phyloP scores from a whole-genome alignment of 2,797 vertebrate species.

The Gambelia wislizenii region DNA sequence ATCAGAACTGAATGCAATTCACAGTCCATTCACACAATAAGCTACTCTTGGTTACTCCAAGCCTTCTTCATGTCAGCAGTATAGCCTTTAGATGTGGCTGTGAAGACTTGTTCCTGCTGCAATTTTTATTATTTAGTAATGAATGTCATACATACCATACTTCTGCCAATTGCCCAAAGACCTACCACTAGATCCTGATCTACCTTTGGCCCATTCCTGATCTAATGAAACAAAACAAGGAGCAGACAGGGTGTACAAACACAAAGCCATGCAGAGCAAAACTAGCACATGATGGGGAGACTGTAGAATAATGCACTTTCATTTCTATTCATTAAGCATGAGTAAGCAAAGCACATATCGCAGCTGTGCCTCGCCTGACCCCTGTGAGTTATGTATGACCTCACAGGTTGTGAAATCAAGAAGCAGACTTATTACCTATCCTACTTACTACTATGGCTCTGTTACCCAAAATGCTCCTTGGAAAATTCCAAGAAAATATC shows the following conservation, averaged over 20 bases:
- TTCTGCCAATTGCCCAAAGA: background rate
- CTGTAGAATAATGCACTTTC: background rate
- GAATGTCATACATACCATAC: background rate
- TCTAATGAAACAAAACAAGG: background rate
- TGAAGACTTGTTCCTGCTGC: background rate
- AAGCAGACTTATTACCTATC: conserved; percentile 4
- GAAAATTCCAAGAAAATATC: no score
- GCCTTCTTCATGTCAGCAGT: background rate
- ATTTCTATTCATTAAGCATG: conserved; percentile 26
- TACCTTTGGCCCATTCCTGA: background rate
- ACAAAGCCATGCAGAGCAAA: background rate
- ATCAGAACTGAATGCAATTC: background rate
- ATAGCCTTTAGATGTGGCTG: background rate
- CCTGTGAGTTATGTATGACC: conserved; percentile 31
- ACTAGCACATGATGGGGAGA: background rate
- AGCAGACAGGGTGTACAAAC: background rate
- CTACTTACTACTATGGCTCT: no score
- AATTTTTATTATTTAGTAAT: background rate
- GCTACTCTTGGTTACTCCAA: background rate
- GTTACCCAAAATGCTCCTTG: no score
- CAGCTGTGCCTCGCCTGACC: conserved; percentile 31
- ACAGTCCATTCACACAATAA: background rate
- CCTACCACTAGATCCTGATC: background rate
- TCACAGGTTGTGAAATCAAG: conserved; percentile 21
- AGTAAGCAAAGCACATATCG: background rate